Evolutionary conservation across 2,888 invertebrate species (phyloP), one percentile per base, ranked within the genome.

Genomic region (Hesperia comma): DNA sequence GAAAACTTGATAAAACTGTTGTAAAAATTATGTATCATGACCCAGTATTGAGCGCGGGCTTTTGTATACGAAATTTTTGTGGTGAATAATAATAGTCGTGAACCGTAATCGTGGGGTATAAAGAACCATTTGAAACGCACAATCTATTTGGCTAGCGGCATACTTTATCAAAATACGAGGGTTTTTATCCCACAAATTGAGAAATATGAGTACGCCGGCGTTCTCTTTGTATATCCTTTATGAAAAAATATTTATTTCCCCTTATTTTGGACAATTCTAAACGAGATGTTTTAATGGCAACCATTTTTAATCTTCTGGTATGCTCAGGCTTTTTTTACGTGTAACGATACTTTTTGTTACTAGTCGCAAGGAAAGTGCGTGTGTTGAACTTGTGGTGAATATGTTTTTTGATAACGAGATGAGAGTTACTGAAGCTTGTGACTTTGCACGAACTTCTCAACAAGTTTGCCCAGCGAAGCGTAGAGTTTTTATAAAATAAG

Each of bases 161-260:
- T 57, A 63, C 57, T 63, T 57, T 63, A 63, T 63, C 57, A 63
- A 63, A 63, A 63, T 57, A 63, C 57, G 49, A 49, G 63, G 15
- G 57, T 57, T 63, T 63, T 63, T 63, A 63, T 57, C 51, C 63
- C 26, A 26, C 63, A 63, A 63, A 63, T 63, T 63, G 63, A 63
- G 64, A 64, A 64, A 64, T 64, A 58, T 64, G 40, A 58, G 41
- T 49, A 14, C 58, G 32, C 15, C 64, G 21, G 63, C 41, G 19
- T 60, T 51, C 64, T 51, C 51, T 64, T 63, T 63, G 57, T 58
- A 43, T 32, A 64, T 58, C 64, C 64, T 64, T 64, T 53, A 64
- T 64, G 64, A 58, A 64, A 64, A 64, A 57, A 58, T 64, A 64
- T 58, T 58, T 64, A 53, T 58, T 64, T 57, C 51, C 41, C 37